Percentiles rank a stretch among this genome's conserved stretches.
phyloP scores from a whole-genome alignment of 2,888 invertebrate genomes.

The Clunio marinus region DNA sequence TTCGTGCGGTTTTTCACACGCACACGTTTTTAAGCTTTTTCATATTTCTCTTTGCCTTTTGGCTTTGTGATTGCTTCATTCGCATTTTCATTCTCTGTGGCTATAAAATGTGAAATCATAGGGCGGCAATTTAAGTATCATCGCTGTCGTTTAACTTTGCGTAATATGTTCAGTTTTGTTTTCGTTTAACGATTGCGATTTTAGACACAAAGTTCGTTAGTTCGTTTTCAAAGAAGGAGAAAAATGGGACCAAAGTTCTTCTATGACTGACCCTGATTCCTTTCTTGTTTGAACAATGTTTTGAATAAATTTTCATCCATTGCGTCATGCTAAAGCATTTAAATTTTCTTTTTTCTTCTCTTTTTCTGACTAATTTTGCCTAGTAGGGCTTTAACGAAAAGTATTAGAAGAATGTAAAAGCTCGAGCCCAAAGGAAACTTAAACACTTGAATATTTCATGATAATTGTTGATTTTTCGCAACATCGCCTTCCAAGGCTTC shows the following conservation, averaged over 20 bases:
- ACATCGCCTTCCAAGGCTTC: no score
- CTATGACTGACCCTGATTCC: no score
- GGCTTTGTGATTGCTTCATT: slow-evolving; percentile 10
- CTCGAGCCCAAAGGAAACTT: background rate
- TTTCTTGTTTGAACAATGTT: no score
- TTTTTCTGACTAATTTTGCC: background rate
- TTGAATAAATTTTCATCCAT: background rate
- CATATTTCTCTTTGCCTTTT: slow-evolving; percentile 6
- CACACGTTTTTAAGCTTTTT: background rate
- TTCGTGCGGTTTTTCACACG: slow-evolving; percentile 20
- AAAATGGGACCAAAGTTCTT: no score
- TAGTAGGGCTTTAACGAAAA: background rate
- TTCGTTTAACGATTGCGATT: background rate
- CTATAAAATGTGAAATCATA: background rate
- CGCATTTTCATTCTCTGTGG: no score
- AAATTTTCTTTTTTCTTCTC: background rate
- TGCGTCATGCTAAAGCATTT: background rate
- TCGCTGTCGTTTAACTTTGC: background rate
- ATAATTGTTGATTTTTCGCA: background rate
- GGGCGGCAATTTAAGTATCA: background rate
- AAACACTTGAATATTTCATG: background rate
- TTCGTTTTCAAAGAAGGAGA: no score
- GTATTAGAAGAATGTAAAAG: background rate
- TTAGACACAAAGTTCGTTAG: no score
- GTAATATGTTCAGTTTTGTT: background rate